Evolutionary conservation across 2,888 invertebrate species (phyloP).

Genomic region (Tachina lurida): DNA sequence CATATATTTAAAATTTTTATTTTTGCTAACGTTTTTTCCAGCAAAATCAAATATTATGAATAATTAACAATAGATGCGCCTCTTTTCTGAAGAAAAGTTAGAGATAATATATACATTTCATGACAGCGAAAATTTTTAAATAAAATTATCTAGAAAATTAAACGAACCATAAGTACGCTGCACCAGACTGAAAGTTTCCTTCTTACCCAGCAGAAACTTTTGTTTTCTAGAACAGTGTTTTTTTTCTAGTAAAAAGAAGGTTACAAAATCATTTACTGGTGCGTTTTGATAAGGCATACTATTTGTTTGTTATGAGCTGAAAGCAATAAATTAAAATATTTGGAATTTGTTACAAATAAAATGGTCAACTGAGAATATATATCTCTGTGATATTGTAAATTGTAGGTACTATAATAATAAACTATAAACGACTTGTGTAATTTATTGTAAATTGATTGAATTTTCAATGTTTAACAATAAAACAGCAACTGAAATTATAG

Average conservation of each 20-base stretch:
- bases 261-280: too few species aligned
- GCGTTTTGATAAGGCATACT: too few species aligned
- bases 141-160: neutral
- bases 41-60: constrained; percentile 32
- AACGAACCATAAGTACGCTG: neutral
- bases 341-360: constrained; percentile 17
- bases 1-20: too few species aligned
- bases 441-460: constrained; percentile 53
- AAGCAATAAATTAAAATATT: neutral
- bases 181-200: neutral
- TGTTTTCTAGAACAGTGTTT: too few species aligned
- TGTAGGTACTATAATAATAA: neutral
- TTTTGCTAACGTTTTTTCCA: neutral
- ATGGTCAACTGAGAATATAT: neutral
- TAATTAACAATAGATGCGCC: constrained; percentile 32
- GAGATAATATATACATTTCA: neutral
- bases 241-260: too few species aligned
- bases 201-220: too few species aligned
- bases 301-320: too few species aligned
- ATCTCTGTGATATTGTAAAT: too few species aligned
- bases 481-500: constrained; percentile 42
- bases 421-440: constrained; percentile 43
- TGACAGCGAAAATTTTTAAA: neutral
- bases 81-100: constrained; percentile 12
- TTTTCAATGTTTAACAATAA: constrained; percentile 44